Evolutionary conservation across 2,797 vertebrate genomes (phyloP), one percentile per base, ranked within the genome.

Genomic region (Nothura maculosa): DNA sequence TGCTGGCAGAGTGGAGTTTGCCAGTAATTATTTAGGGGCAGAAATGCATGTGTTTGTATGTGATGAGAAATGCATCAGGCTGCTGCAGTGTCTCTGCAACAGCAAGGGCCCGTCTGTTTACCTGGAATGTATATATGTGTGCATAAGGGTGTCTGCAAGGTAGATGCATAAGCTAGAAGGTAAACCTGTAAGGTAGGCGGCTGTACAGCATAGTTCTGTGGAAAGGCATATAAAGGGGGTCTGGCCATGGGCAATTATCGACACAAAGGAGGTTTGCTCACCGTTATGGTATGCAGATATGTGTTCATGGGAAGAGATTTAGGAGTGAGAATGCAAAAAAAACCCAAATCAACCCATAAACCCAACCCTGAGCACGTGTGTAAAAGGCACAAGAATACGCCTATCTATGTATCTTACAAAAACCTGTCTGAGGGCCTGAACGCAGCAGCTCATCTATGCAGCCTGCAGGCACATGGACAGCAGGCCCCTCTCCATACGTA

Each of bases 21-120:
- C n/a, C 76, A 66, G 58, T 66, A 90, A 68, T 89, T 87, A 57
- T 27, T 70, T 58, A 66, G 55, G 43, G 54, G 55, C 27, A 87
- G 91, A 95, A 92, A 93, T 4, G 34, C 42, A 68, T 75, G 75
- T 66, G 87, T 93, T 89, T 87, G 24, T 60, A 85, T 60, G 73
- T 81, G 75, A 10, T 25, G 42, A 79, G 50, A 73, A 86, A 87
- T 7, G 34, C 25, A 32, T 42, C 38, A 72, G 54, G 60, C 18
- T 89, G 36, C 54, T 75, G 28, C 66, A 75, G 4, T 5, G 5
- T 25, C 54, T 48, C 3, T 3, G 9, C 4, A 64, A 64, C 50
- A 80, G 12, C n/a, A 38, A 60, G 52, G 47, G 80, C 42, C 10
- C 1, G 9, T 10, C 14, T 73, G 50, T 77, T 93, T 47, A 57